phyloP scores from a whole-genome alignment of 2,888 invertebrate species.

The Hymenopus coronatus region DNA sequence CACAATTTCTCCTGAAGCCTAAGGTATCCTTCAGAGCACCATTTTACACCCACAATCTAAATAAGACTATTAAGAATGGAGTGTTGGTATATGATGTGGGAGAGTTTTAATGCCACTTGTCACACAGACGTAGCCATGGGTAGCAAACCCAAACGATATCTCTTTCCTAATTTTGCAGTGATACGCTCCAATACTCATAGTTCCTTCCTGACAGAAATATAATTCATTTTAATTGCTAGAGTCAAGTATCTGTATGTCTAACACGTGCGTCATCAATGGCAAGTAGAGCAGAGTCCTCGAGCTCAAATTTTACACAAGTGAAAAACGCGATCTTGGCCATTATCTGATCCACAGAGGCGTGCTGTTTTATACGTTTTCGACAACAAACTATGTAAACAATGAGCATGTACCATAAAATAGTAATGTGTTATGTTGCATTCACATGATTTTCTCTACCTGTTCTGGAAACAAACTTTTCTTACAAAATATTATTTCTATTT shows the following conservation, averaged over 20 bases:
- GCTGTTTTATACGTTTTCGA: not conserved
- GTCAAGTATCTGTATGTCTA: not conserved
- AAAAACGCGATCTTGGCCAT: not conserved
- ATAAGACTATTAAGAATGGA: not conserved
- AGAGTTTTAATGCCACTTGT: conserved; percentile 1
- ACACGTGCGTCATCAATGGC: not conserved
- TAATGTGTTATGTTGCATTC: too few relatives aligned
- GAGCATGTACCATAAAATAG: not conserved
- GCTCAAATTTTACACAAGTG: not conserved
- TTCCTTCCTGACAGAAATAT: not conserved
- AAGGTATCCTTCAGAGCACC: not conserved
- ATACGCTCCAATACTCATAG: not conserved
- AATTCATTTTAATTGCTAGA: not conserved
- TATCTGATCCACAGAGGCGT: not conserved
- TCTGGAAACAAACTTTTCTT: too few relatives aligned
- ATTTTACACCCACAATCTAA: not conserved
- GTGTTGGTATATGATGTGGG: not conserved
- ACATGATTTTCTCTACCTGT: too few relatives aligned
- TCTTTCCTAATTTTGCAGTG: not conserved
- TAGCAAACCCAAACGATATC: conserved; percentile 4
- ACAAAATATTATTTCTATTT: too few relatives aligned
- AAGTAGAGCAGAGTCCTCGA: not conserved
- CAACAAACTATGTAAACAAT: not conserved
- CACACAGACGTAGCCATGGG: not conserved
- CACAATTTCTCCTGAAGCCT: not conserved